A percentile compares a stretch with the other conserved stretches of the same genome.
These are phyloP conservation scores for Astyanax mexicanus DNA, from an alignment of 2,797 vertebrate species.

Conservation along the genomic window DNA sequence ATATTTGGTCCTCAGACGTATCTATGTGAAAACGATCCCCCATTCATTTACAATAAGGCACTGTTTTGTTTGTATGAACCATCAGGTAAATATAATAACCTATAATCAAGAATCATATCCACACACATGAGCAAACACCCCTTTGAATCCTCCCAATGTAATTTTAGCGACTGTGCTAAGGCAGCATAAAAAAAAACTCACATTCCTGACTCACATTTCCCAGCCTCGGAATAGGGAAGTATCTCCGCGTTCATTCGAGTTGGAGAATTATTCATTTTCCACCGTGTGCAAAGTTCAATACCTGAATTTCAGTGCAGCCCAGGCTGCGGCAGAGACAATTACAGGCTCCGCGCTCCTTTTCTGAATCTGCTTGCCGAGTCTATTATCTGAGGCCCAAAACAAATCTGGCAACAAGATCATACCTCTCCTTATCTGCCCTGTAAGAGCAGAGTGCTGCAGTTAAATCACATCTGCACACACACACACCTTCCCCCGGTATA, in stretches of 20 bases:
- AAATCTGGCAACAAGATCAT: constrained; percentile 67
- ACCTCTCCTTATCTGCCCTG: constrained; percentile 59
- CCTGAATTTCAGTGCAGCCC: constrained; percentile 64
- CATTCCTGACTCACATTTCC: constrained; percentile 53
- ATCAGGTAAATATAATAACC: constrained; percentile 17
- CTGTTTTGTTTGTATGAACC: constrained; percentile 12
- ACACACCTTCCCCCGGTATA: constrained; percentile 52
- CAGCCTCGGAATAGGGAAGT: constrained; percentile 55
- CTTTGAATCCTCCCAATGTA: constrained; percentile 26
- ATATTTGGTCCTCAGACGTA: constrained; percentile 21
- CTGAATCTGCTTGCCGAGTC: constrained; percentile 64
- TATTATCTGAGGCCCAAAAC: constrained; percentile 74
- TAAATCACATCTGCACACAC: constrained; percentile 58
- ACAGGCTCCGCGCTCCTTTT: constrained; percentile 59
- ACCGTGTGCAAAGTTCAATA: constrained; percentile 66
- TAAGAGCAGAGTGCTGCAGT: constrained; percentile 39
- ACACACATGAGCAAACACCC: constrained; percentile 5
- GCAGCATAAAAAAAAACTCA: constrained; percentile 48
- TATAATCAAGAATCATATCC: constrained; percentile 32
- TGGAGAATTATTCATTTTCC: constrained; percentile 71
- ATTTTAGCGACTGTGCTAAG: constrained; percentile 42
- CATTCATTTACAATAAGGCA: constrained; percentile 33
- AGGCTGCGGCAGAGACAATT: constrained; percentile 67
- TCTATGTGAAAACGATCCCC: constrained; percentile 42
- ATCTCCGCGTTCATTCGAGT: constrained; percentile 55